These are phyloP conservation scores for Clistopyga incitator DNA, from an alignment of 2,888 invertebrate genomes.

Conservation along the genomic window DNA sequence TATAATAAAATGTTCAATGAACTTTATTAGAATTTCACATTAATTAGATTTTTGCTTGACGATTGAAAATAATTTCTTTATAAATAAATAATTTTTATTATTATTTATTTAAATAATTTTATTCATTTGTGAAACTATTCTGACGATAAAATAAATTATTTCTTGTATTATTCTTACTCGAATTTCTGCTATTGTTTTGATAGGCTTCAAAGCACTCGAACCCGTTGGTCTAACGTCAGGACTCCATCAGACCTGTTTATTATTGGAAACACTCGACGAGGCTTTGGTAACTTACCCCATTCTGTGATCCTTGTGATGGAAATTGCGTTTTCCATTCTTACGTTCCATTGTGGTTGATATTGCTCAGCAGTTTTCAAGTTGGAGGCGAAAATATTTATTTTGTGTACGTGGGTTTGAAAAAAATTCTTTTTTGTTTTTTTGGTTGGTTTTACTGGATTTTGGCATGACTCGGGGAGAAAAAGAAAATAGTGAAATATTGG, in stretches of 20 bases:
- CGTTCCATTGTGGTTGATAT: slow-evolving; percentile 17
- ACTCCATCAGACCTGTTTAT: slow-evolving; percentile 66
- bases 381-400: slow-evolving; percentile 49
- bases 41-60: no score
- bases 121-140: neutral
- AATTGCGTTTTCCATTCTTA: slow-evolving; percentile 57
- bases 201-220: slow-evolving; percentile 54
- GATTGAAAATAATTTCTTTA: no score
- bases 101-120: no score
- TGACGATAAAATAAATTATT: slow-evolving; percentile 76
- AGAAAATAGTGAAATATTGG: slow-evolving; percentile 1
- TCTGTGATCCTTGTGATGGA: slow-evolving; percentile 64
- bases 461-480: neutral
- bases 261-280: slow-evolving; percentile 66
- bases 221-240: slow-evolving; percentile 56
- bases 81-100: no score
- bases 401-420: neutral
- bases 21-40: no score
- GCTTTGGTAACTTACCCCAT: slow-evolving; percentile 34
- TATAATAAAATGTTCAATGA: no score
- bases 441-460: neutral
- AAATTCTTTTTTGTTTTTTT: slow-evolving; percentile 10
- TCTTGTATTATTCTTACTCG: slow-evolving; percentile 74
- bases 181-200: slow-evolving; percentile 67
- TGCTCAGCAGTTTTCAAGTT: neutral